A percentile compares a stretch with the other conserved stretches of the same genome.
phyloP scores from a whole-genome alignment of 2,888 invertebrate genomes.

The Eutolmus rufibarbis region DNA sequence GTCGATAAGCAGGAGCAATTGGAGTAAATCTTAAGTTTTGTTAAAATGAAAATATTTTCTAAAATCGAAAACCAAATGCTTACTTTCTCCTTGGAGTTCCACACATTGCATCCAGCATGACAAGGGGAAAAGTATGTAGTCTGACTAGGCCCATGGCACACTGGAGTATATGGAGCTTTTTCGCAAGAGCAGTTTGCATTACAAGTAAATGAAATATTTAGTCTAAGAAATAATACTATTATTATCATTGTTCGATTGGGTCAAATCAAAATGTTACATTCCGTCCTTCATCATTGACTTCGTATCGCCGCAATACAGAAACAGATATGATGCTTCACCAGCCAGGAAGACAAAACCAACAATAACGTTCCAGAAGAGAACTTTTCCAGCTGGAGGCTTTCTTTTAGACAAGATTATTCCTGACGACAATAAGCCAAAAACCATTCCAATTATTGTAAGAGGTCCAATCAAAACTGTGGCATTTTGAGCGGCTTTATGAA shows the following conservation, averaged over 20 bases:
- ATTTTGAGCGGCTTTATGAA: slow-evolving; percentile 69
- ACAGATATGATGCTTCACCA: slow-evolving; percentile 66
- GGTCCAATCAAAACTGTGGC: slow-evolving; percentile 74
- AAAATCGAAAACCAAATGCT: not conserved
- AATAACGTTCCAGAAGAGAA: slow-evolving; percentile 70
- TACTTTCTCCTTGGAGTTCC: slow-evolving; percentile 54
- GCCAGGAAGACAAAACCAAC: slow-evolving; percentile 66
- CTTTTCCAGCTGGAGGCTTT: slow-evolving; percentile 67
- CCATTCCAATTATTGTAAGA: slow-evolving; percentile 68
- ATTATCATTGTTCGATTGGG: not conserved
- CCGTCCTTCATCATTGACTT: slow-evolving; percentile 53
- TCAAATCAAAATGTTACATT: slow-evolving; percentile 47
- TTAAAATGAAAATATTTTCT: not conserved
- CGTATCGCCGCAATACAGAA: slow-evolving; percentile 65
- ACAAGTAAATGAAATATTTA: slow-evolving; percentile 66
- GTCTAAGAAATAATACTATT: slow-evolving; percentile 55
- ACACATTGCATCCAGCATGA: slow-evolving; percentile 72
- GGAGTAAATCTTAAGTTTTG: slow-evolving; percentile 18
- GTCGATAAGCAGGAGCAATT: slow-evolving; percentile 54
- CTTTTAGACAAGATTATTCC: slow-evolving; percentile 69
- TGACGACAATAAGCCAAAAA: slow-evolving; percentile 68
- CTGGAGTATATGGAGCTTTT: slow-evolving; percentile 69
- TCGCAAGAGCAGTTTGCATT: slow-evolving; percentile 70
- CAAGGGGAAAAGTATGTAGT: slow-evolving; percentile 76
- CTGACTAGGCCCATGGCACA: slow-evolving; percentile 67